Base-by-base conservation (phyloP, 2,113 vertebrate species). In the Garra rufa region DNA sequence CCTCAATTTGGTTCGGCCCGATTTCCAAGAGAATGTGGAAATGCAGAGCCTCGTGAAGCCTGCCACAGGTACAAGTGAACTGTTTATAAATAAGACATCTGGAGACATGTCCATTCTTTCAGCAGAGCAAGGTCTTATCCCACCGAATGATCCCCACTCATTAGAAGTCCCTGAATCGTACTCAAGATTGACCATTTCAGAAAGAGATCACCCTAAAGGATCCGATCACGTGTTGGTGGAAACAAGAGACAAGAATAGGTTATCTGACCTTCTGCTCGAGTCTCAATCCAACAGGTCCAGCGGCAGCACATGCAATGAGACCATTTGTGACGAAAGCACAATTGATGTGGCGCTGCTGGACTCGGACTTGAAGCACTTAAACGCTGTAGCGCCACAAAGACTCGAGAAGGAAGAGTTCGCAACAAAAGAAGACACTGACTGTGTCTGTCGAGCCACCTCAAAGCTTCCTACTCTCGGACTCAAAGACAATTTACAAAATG, bases 101-200 rank as follows among this genome's bases (percentile, higher is more conserved):
- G 86, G 67, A 10, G 85, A 88, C 21, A 59, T 84, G 17, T 87
- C 87, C 24, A n/a, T 67, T 76, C 70, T 61, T 65, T 34, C 84
- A 50, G 15, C 43, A 0, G 87, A 89, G 15, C 71, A 74, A 34
- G 44, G 46, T 67, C 86, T 92, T 24, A 85, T 75, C 38, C 92
- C 87, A n/a, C 86, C 90, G 44, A 2, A 85, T 76, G 91, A 92
- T 38, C 83, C 92, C 38, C 91, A 88, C 55, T 87, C 90, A 78
- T 88, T 89, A 13, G 91, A 91, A 77, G 91, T 89, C 44, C 88
- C 91, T 0, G 92, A 93, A 50, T 90, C 89, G 38, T 94, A 92
- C 67, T 85, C 91, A 9, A 91, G 91, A 85, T 88, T 91, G 19
- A 88, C 92, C 50, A 84, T 93, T 61, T 81, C 88, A 83, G 1